Percentiles rank a stretch among this genome's conserved stretches.
These are phyloP conservation scores for Asobara japonica DNA, from an alignment of 1,140 invertebrate species.

Conservation along the genomic window DNA sequence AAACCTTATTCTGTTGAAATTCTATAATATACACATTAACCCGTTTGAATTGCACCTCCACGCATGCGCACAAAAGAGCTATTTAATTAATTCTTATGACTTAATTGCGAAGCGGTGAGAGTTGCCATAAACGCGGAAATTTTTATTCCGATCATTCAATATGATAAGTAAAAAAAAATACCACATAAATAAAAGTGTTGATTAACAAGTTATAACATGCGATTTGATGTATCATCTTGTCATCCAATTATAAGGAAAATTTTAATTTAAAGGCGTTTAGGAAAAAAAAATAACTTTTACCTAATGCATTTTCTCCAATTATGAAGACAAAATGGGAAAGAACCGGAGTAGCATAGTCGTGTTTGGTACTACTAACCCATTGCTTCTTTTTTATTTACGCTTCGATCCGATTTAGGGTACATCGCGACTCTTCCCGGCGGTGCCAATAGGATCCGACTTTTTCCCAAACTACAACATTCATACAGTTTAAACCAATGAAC, in stretches of 20 bases:
- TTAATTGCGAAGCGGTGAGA: neutral
- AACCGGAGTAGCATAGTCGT: neutral
- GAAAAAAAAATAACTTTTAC: neutral
- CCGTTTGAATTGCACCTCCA: neutral
- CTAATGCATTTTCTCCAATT: slow-evolving; percentile 12
- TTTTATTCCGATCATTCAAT: neutral
- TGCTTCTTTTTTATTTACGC: no score
- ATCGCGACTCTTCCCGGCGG: no score
- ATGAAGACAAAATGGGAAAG: neutral
- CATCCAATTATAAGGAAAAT: neutral
- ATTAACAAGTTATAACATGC: slow-evolving; percentile 1
- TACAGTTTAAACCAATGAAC: no score
- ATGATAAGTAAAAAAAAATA: slow-evolving; percentile 4
- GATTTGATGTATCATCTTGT: neutral
- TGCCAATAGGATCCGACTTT: no score
- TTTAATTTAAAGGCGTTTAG: neutral
- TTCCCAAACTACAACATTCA: no score
- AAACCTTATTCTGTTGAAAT: no score
- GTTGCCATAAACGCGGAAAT: neutral
- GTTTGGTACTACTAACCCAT: neutral
- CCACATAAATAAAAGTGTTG: neutral
- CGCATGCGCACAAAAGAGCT: slow-evolving; percentile 5
- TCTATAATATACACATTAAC: neutral
- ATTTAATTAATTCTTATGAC: neutral
- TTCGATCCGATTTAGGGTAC: no score